Evolutionary conservation across 2,888 invertebrate species (phyloP).

Genomic region (Prenolepis imparis): DNA sequence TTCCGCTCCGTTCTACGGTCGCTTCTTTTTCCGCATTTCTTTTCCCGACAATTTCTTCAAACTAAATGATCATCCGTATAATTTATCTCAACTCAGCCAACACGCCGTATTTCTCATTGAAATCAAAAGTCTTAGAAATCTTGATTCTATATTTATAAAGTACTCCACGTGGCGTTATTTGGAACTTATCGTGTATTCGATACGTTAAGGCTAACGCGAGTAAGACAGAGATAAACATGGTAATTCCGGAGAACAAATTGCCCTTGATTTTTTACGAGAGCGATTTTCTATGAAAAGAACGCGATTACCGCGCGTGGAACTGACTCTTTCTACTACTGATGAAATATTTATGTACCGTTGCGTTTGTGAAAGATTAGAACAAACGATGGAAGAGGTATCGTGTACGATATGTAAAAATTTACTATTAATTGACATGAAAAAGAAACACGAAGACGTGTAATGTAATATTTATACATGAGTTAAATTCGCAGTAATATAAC

Average conservation of each 20-base stretch:
- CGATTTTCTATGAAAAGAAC: slow-evolving; percentile 27
- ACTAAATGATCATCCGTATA: slow-evolving; percentile 12
- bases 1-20: neutral
- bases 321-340: neutral
- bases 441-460: neutral
- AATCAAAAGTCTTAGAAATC: neutral
- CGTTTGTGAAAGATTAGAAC: neutral
- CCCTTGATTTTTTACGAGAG: slow-evolving; percentile 33
- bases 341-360: neutral
- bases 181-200: slow-evolving; percentile 8
- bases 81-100: neutral
- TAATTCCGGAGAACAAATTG: slow-evolving; percentile 27
- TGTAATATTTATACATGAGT: neutral
- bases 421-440: neutral
- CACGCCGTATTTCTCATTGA: slow-evolving; percentile 2
- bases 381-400: neutral
- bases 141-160: slow-evolving; percentile 35
- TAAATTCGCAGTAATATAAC: neutral
- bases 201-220: neutral
- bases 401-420: neutral
- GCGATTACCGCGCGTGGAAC: slow-evolving; percentile 15
- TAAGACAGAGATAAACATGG: neutral
- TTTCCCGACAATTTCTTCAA: neutral
- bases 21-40: neutral
- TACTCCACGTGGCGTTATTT: slow-evolving; percentile 45